Evolutionary conservation across 1,140 invertebrate genomes (phyloP).

Genomic region (Parasteatoda tepidariorum): DNA sequence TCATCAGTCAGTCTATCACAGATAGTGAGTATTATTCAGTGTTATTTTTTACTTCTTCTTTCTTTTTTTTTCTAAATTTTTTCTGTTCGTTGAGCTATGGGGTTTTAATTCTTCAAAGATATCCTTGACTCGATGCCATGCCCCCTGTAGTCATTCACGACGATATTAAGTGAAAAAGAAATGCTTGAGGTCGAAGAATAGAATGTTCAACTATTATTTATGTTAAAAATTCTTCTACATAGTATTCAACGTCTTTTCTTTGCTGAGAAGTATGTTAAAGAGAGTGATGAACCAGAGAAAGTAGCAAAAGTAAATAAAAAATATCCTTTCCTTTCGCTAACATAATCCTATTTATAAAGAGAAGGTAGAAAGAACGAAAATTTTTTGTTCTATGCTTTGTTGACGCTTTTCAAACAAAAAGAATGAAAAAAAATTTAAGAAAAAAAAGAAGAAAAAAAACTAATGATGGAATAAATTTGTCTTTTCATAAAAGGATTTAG

Average conservation of each 20-base stretch:
- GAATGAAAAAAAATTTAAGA: background rate
- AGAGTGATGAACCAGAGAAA: background rate
- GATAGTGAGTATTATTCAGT: too few relatives aligned
- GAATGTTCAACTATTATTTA: background rate
- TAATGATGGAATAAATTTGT: constrained; percentile 54
- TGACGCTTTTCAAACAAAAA: background rate
- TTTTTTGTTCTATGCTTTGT: background rate
- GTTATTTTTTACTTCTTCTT: too few relatives aligned
- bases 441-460: constrained; percentile 1
- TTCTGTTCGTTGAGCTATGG: background rate
- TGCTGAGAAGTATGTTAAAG: background rate
- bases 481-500: constrained; percentile 40
- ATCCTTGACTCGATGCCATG: too few relatives aligned
- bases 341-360: constrained; percentile 22
- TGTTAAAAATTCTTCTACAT: background rate
- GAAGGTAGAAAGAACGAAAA: background rate
- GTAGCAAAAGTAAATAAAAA: background rate
- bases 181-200: background rate
- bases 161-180: background rate
- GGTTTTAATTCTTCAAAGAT: background rate
- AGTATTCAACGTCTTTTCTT: background rate
- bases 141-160: background rate
- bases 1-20: too few relatives aligned
- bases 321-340: background rate
- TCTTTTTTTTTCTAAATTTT: background rate